Evolutionary conservation across 2,888 invertebrate genomes (phyloP).

Genomic region (Endotricha flammealis): DNA sequence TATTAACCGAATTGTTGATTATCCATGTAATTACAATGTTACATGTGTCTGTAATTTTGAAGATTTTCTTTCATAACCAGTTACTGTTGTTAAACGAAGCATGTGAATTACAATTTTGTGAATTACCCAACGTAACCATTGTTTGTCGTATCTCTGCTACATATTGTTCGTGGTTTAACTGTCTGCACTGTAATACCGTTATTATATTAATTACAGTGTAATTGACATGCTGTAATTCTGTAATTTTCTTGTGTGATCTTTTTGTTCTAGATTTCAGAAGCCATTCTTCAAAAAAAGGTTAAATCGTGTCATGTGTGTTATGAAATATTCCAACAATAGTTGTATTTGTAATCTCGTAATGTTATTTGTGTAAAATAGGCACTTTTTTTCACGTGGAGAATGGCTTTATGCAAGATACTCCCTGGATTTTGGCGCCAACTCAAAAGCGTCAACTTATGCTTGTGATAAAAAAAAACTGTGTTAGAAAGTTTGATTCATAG

Average conservation of each 20-base stretch:
- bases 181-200: slow-evolving; percentile 3
- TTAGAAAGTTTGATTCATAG: no score
- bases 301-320: no score
- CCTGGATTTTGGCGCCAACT: no score
- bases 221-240: slow-evolving; percentile 1
- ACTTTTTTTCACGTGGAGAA: no score
- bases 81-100: slow-evolving; percentile 24
- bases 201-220: slow-evolving; percentile 10
- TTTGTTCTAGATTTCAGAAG: not conserved
- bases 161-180: slow-evolving; percentile 5
- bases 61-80: slow-evolving; percentile 19
- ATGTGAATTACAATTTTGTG: slow-evolving; percentile 25
- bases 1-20: slow-evolving; percentile 2
- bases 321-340: no score
- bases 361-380: no score
- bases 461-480: no score
- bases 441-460: no score
- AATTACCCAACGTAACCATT: slow-evolving; percentile 19
- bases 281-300: no score
- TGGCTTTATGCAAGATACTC: no score
- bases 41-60: slow-evolving; percentile 13
- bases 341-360: no score
- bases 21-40: not conserved
- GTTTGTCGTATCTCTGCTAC: slow-evolving; percentile 11
- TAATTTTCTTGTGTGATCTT: slow-evolving; percentile 7